Base-by-base conservation (phyloP, 2,113 vertebrate genomes). In the Myiagra hebetior region DNA sequence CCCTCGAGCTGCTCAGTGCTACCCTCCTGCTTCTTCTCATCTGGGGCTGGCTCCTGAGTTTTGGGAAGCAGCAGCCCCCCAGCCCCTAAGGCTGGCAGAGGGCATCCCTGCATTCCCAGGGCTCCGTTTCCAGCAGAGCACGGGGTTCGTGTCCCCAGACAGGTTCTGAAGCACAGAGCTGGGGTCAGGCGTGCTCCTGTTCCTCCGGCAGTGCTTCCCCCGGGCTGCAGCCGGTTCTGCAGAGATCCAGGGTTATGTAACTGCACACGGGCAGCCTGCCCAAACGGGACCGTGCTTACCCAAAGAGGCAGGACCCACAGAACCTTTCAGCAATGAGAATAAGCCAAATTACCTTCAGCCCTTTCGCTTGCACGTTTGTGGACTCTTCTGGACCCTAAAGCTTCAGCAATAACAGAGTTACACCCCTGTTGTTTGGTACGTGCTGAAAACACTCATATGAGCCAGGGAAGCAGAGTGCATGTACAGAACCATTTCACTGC, bases 231-330 rank as follows among this genome's bases (percentile, higher is more conserved):
- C 24, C 1, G 1, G 59, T 24, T 62, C 50, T 17, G 20, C 19
- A 0, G 24, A 4, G 23, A 35, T 2, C 14, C 3, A 1, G 5
- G 20, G 20, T 30, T 65, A 26, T 52, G 55, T 35, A 64, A 85
- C 30, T 15, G 57, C 60, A 8, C n/a, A 13, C 6, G 27, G 93
- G 79, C 85, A 93, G 46, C 53, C 78, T 94, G 92, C 55, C 91
- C 27, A 13, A 44, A 74, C 28, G 70, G 53, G 67, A 84, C 84
- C n/a, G 49, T 9, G 76, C 89, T 62, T 16, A 76, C n/a, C 95
- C 89, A 52, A 13, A 47, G 55, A 24, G 31, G 42, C 44, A 83
- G 68, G 37, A 56, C 21, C 62, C 60, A 39, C 53, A 12, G 47
- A 22, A 24, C n/a, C 78, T 53, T 53, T 86, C 55, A 57, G 39